Evolutionary conservation across 2,797 vertebrate genomes (phyloP).

Genomic region (Lepus townsendii): DNA sequence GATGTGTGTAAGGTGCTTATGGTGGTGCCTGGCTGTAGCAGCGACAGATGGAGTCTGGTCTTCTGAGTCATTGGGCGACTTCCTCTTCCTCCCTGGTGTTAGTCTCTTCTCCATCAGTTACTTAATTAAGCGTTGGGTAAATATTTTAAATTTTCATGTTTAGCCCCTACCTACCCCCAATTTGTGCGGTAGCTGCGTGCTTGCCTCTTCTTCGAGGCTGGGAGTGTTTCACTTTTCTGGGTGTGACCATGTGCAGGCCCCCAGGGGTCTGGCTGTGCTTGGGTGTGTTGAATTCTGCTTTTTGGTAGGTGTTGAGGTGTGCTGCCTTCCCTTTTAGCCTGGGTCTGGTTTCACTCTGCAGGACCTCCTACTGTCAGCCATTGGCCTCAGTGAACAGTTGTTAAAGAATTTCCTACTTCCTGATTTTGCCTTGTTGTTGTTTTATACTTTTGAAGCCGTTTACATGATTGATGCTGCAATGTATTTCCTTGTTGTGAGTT

Average conservation of each 20-base stretch:
- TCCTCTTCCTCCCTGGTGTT: not conserved
- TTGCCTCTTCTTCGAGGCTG: not conserved
- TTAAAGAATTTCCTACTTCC: not conserved
- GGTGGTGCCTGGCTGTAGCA: not conserved
- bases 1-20: not conserved
- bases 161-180: not conserved
- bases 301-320: not conserved
- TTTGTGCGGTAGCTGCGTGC: not conserved
- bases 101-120: not conserved
- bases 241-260: not conserved
- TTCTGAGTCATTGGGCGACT: not conserved
- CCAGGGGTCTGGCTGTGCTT: not conserved
- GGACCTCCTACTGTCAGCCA: not conserved
- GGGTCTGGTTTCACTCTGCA: not conserved
- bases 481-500: conserved; percentile 4
- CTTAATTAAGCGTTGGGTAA: not conserved
- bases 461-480: not conserved
- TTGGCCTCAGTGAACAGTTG: not conserved
- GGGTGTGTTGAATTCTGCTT: not conserved
- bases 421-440: not conserved
- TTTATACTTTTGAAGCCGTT: not conserved
- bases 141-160: not conserved
- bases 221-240: not conserved
- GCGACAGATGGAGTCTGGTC: not conserved
- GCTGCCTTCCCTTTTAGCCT: too few species aligned